phyloP scores from a whole-genome alignment of 2,888 invertebrate species.

The Rhamnusium bicolor region DNA sequence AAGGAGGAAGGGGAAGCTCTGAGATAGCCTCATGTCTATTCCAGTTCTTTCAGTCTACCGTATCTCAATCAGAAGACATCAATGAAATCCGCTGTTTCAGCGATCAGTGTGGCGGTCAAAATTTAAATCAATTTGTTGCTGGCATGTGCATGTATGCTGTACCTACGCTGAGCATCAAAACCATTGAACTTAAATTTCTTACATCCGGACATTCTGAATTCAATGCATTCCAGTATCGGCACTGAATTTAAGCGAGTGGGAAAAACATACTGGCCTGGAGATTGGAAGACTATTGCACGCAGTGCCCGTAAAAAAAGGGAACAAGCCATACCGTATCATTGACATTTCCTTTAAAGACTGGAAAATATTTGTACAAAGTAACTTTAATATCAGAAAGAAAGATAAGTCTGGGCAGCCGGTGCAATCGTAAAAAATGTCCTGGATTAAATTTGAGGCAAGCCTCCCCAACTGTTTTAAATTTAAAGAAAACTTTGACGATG shows the following conservation, averaged over 20 bases:
- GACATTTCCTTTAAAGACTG: not conserved
- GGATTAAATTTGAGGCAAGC: not conserved
- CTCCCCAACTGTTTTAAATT: not conserved
- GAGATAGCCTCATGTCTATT: constrained; percentile 41
- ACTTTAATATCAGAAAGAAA: not conserved
- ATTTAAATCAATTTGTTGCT: constrained; percentile 54
- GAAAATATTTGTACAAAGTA: not conserved
- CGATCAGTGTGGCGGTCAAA: constrained; percentile 56
- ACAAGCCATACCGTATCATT: not conserved
- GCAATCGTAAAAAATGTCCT: not conserved
- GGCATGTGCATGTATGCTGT: not conserved
- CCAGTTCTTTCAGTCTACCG: not conserved
- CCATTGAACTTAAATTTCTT: not conserved
- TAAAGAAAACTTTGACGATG: not conserved
- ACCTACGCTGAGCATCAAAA: not conserved
- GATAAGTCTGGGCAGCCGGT: not conserved
- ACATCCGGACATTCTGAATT: not conserved
- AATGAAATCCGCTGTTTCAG: constrained; percentile 42
- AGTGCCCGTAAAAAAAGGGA: too few species aligned
- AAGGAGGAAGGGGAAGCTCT: constrained; percentile 53
- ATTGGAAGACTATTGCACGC: not conserved
- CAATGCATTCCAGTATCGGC: not conserved
- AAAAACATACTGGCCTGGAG: not conserved
- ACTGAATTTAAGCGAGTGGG: not conserved
- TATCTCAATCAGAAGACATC: not conserved